phyloP scores from a whole-genome alignment of 1,140 invertebrate species.

The Leptinotarsa undecemlineata region DNA sequence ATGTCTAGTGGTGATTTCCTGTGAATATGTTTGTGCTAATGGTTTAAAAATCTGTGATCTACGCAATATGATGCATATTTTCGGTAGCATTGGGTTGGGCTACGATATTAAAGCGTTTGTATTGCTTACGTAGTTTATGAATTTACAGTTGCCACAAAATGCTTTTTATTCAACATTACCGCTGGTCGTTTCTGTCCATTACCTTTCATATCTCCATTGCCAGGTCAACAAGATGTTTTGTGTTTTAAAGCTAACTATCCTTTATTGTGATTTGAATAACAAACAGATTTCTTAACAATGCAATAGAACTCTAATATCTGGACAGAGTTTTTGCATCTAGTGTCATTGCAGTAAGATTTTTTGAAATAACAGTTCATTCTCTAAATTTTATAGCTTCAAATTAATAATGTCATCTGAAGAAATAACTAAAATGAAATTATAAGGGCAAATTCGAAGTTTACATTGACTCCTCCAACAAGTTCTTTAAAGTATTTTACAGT shows the following conservation, averaged over 20 bases:
- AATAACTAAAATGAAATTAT: too few relatives aligned
- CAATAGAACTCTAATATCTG: too few relatives aligned
- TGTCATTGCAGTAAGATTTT: too few relatives aligned
- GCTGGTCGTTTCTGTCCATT: neutral
- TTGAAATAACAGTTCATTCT: too few relatives aligned
- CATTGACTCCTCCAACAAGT: too few relatives aligned
- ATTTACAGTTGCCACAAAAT: neutral
- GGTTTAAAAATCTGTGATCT: neutral
- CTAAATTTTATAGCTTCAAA: too few relatives aligned
- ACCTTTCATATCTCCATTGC: neutral
- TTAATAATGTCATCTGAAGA: too few relatives aligned
- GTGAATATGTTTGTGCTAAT: slow-evolving; percentile 22
- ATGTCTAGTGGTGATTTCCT: slow-evolving; percentile 11
- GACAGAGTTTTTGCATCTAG: too few relatives aligned
- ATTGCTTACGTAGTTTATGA: slow-evolving; percentile 26
- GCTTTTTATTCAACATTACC: slow-evolving; percentile 10
- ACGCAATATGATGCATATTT: slow-evolving; percentile 6
- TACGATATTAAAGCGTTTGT: slow-evolving; percentile 6
- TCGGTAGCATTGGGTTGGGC: slow-evolving; percentile 14
- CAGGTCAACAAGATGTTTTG: neutral
- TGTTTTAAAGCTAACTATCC: neutral
- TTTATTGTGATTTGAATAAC: neutral
- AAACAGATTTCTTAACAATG: too few relatives aligned
- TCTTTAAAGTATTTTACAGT: too few relatives aligned
- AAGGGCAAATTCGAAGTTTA: too few relatives aligned